These are phyloP conservation scores for Mormoops blainvillei DNA, from an alignment of 2,113 vertebrate species.

Conservation along the genomic window DNA sequence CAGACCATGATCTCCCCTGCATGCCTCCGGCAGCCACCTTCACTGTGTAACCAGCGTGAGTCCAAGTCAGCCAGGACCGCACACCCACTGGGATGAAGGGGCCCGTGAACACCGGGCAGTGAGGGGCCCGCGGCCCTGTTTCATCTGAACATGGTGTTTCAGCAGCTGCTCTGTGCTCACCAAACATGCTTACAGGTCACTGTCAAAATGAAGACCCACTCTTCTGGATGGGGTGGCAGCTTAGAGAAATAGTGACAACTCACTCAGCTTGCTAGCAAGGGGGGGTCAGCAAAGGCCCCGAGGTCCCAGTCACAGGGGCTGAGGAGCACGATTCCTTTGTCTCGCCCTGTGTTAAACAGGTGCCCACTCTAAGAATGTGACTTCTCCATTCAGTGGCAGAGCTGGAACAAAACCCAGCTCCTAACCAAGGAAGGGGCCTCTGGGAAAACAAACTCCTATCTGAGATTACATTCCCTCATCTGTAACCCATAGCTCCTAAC, in stretches of 20 bases:
- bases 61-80: no score
- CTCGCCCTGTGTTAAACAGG: not conserved
- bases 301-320: not conserved
- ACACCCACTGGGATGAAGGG: no score
- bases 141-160: not conserved
- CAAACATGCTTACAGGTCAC: not conserved
- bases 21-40: not conserved
- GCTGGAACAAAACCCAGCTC: not conserved
- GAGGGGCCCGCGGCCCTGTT: accelerated
- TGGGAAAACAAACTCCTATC: not conserved
- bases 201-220: not conserved
- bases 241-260: not conserved
- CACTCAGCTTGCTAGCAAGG: accelerated
- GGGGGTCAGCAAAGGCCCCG: accelerated
- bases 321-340: not conserved
- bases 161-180: not conserved
- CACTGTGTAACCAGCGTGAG: not conserved
- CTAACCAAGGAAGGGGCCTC: not conserved
- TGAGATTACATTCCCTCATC: not conserved
- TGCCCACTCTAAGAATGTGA: not conserved
- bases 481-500: accelerated
- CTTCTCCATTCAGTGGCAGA: not conserved
- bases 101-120: no score
- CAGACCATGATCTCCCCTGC: not conserved
- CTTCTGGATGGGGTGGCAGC: not conserved